Evolutionary conservation across 2,888 invertebrate genomes (phyloP).

Genomic region (Auanema freiburgensis): DNA sequence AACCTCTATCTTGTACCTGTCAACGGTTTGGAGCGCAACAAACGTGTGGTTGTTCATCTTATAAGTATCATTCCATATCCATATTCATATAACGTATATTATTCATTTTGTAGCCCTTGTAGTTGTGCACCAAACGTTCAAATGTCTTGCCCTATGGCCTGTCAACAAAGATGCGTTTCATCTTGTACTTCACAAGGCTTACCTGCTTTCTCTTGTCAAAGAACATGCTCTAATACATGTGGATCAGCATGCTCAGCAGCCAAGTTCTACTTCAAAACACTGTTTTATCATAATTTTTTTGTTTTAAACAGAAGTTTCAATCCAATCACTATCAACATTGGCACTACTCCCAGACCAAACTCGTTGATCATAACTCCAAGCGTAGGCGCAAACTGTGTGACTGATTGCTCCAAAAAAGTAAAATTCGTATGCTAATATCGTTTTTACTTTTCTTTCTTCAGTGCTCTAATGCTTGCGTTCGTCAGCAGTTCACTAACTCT

Average conservation of each 20-base stretch:
- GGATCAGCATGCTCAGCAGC: conserved; percentile 18
- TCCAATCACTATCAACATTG: too few species aligned
- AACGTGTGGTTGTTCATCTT: background rate
- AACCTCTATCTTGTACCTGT: background rate
- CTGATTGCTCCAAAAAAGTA: too few species aligned
- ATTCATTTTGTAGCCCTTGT: background rate
- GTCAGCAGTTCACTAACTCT: conserved; percentile 9
- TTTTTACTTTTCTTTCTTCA: background rate
- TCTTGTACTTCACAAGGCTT: conserved; percentile 14
- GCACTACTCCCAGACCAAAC: too few species aligned
- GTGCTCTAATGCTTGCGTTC: conserved; percentile 17
- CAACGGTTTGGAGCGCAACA: background rate
- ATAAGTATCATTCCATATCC: background rate
- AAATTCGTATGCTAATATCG: too few species aligned
- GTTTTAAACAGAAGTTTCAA: too few species aligned
- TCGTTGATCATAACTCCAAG: too few species aligned
- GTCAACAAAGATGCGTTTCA: conserved; percentile 19
- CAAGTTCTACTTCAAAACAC: conserved; percentile 5
- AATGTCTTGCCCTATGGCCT: background rate
- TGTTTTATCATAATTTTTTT: too few species aligned
- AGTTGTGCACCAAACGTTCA: conserved; percentile 12
- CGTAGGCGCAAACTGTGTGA: too few species aligned
- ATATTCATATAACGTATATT: background rate
- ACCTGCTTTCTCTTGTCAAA: conserved; percentile 8
- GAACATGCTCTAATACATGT: conserved; percentile 18